Conservation (phyloP, 2,888 invertebrate species). For the Pandemis heparana region DNA sequence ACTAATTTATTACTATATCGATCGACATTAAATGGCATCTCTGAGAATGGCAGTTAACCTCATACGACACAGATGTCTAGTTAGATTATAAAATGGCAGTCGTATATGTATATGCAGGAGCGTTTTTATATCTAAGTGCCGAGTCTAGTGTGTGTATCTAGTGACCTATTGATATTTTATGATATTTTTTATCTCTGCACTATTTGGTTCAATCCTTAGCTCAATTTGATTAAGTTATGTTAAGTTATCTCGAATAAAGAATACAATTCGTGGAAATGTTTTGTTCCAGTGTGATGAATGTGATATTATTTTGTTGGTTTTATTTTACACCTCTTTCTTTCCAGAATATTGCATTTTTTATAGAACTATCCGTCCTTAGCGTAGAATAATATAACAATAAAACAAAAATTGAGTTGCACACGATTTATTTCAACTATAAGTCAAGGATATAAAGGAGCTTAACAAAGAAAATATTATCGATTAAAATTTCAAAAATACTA, state of each 20-base stretch:
- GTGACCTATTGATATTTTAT: neutral
- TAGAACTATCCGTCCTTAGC: neutral
- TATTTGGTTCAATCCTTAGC: constrained; percentile 6
- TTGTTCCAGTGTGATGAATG: constrained; percentile 5
- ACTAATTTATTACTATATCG: too few species aligned
- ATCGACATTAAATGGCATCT: too few species aligned
- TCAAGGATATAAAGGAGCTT: constrained; percentile 10
- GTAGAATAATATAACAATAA: constrained; percentile 1
- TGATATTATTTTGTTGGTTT: neutral
- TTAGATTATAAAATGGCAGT: neutral
- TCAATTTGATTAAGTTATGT: constrained; percentile 21
- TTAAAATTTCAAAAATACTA: neutral
- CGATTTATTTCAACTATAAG: constrained; percentile 35
- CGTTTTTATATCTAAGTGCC: too few species aligned
- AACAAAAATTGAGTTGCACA: constrained; percentile 20
- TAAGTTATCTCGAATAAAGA: constrained; percentile 14
- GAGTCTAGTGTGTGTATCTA: neutral
- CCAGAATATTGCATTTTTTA: neutral
- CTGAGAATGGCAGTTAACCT: too few species aligned
- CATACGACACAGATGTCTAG: neutral
- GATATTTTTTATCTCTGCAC: neutral
- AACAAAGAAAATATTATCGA: constrained; percentile 10
- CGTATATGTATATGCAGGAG: too few species aligned
- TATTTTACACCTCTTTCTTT: neutral
- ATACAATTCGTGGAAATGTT: constrained; percentile 19